Evolutionary conservation across 2,888 invertebrate genomes (phyloP).

Genomic region (Dysmachus trigonus): DNA sequence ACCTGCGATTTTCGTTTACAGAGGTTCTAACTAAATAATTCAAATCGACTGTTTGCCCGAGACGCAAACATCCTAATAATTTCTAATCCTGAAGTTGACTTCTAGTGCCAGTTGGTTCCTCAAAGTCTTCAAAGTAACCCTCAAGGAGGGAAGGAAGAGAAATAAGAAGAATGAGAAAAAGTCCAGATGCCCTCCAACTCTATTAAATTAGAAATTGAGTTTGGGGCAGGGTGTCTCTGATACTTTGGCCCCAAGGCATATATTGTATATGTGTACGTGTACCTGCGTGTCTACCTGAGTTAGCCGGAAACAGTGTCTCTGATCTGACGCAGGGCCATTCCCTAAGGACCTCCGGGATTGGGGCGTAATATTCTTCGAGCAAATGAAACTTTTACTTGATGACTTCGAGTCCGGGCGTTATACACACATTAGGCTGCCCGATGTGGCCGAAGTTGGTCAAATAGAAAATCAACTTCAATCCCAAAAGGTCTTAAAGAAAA

Average conservation of each 20-base stretch:
- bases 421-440: conserved; percentile 9
- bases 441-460: not conserved
- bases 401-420: conserved; percentile 4
- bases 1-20: not conserved
- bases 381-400: conserved; percentile 29
- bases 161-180: not conserved
- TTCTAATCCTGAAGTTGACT: conserved; percentile 26
- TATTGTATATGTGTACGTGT: no score
- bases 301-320: not conserved
- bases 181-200: not conserved
- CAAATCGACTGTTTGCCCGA: not conserved
- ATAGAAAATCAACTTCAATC: conserved; percentile 30
- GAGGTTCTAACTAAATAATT: conserved; percentile 2
- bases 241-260: not conserved
- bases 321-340: not conserved
- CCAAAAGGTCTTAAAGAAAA: conserved; percentile 33
- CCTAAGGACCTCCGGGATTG: not conserved
- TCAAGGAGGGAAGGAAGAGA: not conserved
- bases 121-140: conserved; percentile 4
- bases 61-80: conserved; percentile 28
- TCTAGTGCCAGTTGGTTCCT: not conserved
- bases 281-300: not conserved
- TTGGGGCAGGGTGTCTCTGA: not conserved
- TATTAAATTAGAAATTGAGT: conserved; percentile 29
- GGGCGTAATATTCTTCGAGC: conserved; percentile 1